phyloP scores from a whole-genome alignment of 2,113 vertebrate genomes.

The Thalassarche chlororhynchos region DNA sequence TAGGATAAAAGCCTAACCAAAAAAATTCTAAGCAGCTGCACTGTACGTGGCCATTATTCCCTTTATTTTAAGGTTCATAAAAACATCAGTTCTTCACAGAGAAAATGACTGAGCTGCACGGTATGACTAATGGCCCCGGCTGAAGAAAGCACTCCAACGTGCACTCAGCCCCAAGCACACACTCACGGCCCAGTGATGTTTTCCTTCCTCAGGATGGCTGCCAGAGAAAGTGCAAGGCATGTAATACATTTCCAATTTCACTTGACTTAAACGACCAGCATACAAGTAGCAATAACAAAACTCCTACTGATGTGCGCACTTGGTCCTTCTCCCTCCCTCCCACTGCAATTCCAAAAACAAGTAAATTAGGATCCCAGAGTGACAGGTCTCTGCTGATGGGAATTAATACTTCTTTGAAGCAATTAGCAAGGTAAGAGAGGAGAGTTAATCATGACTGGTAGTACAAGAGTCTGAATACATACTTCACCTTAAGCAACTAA shows the following conservation, averaged over 20 bases:
- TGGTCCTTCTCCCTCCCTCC: not conserved
- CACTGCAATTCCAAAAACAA: not conserved
- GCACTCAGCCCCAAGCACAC: not conserved
- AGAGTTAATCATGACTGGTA: not conserved
- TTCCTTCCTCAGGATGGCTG: not conserved
- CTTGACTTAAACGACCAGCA: not conserved
- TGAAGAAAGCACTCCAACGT: not conserved
- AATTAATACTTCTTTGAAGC: not conserved
- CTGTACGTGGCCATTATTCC: not conserved
- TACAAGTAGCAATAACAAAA: not conserved
- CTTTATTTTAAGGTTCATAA: constrained; percentile 23
- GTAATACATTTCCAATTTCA: not conserved
- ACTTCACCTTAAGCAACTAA: not conserved
- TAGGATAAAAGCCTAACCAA: not conserved
- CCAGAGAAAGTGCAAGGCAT: not conserved
- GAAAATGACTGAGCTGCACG: not conserved
- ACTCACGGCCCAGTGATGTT: not conserved
- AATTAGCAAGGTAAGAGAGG: not conserved
- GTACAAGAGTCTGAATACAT: not conserved
- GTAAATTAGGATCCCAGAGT: not conserved
- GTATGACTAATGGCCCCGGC: not conserved
- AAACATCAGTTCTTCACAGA: not conserved
- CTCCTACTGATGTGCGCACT: not conserved
- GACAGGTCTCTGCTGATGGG: not conserved
- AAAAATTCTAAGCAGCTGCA: not conserved